Base-by-base conservation (phyloP, 2,888 invertebrate species). In the Mermis nigrescens region DNA sequence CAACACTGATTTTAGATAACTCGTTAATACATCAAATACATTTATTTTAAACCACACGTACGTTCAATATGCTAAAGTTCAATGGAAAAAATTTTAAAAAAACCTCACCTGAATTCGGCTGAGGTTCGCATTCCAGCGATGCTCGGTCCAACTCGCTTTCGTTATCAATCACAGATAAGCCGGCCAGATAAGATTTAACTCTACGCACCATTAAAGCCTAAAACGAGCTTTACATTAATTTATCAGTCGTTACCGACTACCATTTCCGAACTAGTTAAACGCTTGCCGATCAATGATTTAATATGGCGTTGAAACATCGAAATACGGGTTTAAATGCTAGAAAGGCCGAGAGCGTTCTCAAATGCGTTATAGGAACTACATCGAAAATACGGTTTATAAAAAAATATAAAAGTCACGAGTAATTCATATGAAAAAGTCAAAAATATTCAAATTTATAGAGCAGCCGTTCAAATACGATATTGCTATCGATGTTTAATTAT, bases 191-290 rank as follows among this genome's bases (percentile, higher is more conserved):
- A 1, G 94, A 86, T 74, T 94, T 91, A 2, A 95, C 94, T 60
- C 92, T 80, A 31, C 94, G 81, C 59, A 92, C 91, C 95, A 95
- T 95, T 77, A 94, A 90, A 31, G 94, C 91, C 76, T 78, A 63
- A 24, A 62, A 45, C 3, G 12, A 27, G n/a, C n/a, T 4, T 12
- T 24, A 46, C 12, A 45, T 45, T 12, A 45, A 45, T 45, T n/a
- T n/a, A n/a, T n/a, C n/a, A n/a, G n/a, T n/a, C n/a, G n/a, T 15
- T 45, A n/a, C n/a, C n/a, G n/a, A 45, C n/a, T 45, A 15, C 12
- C 12, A 45, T 15, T 45, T 45, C 12, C 12, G 12, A 45, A 45
- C 12, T 45, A n/a, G 12, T 45, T 45, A 15, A 45, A 45, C 12
- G n/a, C 12, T 15, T 15, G n/a, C n/a, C n/a, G n/a, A 45, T 45